These are phyloP conservation scores for Drosophila baimaii DNA, from an alignment of 1,140 invertebrate genomes.

Conservation along the genomic window DNA sequence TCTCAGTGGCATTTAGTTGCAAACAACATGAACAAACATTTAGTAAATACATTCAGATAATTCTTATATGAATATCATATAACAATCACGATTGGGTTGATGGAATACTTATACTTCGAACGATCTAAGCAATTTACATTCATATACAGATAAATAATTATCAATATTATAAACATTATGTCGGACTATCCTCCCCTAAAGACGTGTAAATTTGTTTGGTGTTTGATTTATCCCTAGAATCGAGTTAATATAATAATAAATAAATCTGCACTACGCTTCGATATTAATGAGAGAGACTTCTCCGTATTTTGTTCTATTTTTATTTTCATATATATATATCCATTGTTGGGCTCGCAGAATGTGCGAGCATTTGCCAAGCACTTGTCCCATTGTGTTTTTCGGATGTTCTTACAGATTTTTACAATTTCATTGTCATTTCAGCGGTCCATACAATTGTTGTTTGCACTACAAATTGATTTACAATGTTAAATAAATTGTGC, in stretches of 20 bases:
- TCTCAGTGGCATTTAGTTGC: slow-evolving; percentile 67
- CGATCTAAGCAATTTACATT: slow-evolving; percentile 62
- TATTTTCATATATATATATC: slow-evolving; percentile 1
- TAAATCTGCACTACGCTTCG: slow-evolving; percentile 30
- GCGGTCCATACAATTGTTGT: slow-evolving; percentile 29
- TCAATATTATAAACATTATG: slow-evolving; percentile 63
- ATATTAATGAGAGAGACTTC: slow-evolving; percentile 17
- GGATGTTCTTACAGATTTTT: slow-evolving; percentile 35
- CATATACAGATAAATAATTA: slow-evolving; percentile 55
- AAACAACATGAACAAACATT: slow-evolving; percentile 81
- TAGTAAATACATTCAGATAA: slow-evolving; percentile 64
- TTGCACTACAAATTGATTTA: slow-evolving; percentile 59
- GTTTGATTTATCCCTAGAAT: slow-evolving; percentile 73
- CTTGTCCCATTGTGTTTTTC: slow-evolving; percentile 46
- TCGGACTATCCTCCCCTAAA: slow-evolving; percentile 39
- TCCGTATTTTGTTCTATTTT: slow-evolving; percentile 1
- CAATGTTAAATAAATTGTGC: slow-evolving; percentile 47
- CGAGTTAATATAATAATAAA: slow-evolving; percentile 61
- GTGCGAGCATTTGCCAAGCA: slow-evolving; percentile 24
- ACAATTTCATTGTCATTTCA: slow-evolving; percentile 66
- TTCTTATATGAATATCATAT: slow-evolving; percentile 82
- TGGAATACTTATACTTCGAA: slow-evolving; percentile 57
- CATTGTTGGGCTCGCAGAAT: slow-evolving; percentile 24
- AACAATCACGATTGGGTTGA: slow-evolving; percentile 69
- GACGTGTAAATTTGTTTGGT: slow-evolving; percentile 72